A percentile compares a stretch with the other conserved stretches of the same genome.
Evolutionary conservation across 2,888 invertebrate genomes (phyloP).

Genomic region (Polyommatus icarus): DNA sequence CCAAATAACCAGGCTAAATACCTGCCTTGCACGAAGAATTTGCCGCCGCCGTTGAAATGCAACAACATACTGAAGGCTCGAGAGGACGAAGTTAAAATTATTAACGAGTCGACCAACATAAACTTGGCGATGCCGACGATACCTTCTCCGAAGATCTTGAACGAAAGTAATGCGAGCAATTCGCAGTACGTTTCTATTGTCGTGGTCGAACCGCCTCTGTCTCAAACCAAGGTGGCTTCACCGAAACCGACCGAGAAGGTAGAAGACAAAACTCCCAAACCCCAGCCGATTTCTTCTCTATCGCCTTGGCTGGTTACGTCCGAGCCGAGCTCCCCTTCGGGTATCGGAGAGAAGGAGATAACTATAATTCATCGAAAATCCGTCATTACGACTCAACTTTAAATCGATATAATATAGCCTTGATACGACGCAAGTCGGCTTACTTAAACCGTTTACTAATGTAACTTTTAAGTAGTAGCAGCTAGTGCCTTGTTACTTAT

Average conservation of each 20-base stretch:
- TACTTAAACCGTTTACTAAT: conserved; percentile 11
- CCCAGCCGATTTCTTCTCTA: conserved; percentile 83
- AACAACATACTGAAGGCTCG: conserved; percentile 93
- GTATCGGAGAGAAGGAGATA: conserved; percentile 82
- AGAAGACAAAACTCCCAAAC: conserved; percentile 76
- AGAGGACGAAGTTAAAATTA: conserved; percentile 73
- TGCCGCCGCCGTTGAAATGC: conserved; percentile 95
- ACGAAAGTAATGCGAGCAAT: conserved; percentile 73
- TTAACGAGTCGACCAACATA: conserved; percentile 70
- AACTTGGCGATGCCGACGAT: conserved; percentile 70
- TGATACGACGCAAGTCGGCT: background rate
- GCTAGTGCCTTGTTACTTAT: conserved; percentile 23
- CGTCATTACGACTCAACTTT: conserved; percentile 91
- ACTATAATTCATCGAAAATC: conserved; percentile 90
- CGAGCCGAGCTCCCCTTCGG: conserved; percentile 83
- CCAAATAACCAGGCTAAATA: conserved; percentile 86
- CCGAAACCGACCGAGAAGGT: conserved; percentile 75
- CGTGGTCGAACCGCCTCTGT: conserved; percentile 70
- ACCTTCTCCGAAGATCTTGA: conserved; percentile 77
- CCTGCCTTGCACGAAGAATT: conserved; percentile 83
- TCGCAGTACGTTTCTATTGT: conserved; percentile 77
- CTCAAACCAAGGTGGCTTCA: conserved; percentile 61
- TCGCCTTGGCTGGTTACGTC: conserved; percentile 92
- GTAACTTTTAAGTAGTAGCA: conserved; percentile 6
- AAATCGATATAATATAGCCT: conserved; percentile 37